phyloP scores from a whole-genome alignment of 2,888 invertebrate genomes.

The Polydrusus cervinus region DNA sequence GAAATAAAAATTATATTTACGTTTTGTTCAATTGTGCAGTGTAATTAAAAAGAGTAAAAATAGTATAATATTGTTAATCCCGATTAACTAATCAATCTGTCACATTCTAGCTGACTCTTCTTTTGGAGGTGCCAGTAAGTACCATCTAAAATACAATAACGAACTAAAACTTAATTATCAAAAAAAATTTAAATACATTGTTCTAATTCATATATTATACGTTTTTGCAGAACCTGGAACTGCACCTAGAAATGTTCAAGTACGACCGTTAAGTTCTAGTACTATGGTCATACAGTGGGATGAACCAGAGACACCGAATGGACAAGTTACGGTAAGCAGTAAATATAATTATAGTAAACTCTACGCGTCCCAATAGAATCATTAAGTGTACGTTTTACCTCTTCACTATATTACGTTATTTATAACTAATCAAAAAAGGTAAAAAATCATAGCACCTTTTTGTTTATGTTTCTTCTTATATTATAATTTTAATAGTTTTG shows the following conservation, averaged over 20 bases:
- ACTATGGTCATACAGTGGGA: slow-evolving; percentile 99
- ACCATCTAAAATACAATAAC: slow-evolving; percentile 19
- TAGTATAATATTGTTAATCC: not conserved
- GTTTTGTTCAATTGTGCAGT: not conserved
- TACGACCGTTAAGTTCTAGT: slow-evolving; percentile 93
- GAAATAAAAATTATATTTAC: no score
- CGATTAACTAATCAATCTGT: not conserved
- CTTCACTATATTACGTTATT: no score
- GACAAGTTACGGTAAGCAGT: slow-evolving; percentile 92
- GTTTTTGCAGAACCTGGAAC: slow-evolving; percentile 88
- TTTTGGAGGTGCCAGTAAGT: slow-evolving; percentile 78
- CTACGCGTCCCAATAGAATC: no score
- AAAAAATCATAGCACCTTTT: slow-evolving; percentile 70
- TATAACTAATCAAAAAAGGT: no score
- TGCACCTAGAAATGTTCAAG: slow-evolving; percentile 95
- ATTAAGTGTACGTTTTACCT: not conserved
- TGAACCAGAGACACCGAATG: slow-evolving; percentile 97
- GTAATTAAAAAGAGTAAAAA: not conserved
- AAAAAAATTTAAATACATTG: not conserved
- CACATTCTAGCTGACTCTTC: slow-evolving; percentile 69
- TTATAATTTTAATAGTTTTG: slow-evolving; percentile 66
- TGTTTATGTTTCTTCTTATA: slow-evolving; percentile 64
- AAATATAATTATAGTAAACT: not conserved
- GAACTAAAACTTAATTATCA: not conserved
- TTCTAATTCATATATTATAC: not conserved